Evolutionary conservation across 2,888 invertebrate genomes (phyloP), one percentile per base, ranked within the genome.

Genomic region (Apamea epomidion): DNA sequence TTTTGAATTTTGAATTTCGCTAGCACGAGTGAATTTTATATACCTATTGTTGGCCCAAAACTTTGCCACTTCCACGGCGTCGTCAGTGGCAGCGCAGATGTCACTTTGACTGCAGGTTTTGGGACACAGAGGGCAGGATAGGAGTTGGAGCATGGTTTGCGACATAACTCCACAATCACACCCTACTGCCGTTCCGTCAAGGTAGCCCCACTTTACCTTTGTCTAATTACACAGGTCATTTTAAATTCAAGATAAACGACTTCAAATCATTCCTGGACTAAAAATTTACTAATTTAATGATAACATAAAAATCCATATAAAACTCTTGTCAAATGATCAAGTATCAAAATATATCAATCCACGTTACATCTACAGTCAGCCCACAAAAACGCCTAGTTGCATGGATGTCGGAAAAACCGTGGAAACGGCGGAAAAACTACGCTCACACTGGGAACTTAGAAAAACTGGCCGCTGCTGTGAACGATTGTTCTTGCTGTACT

Each of bases 401-500:
- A 85, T 85, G 83, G 93, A 89, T 88, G 86, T 89, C 74, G 94
- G 96, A 96, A 97, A 97, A 97, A 97, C 95, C 96, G 96, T 97
- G 96, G 97, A 95, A 96, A 96, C 92, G 85, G 89, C 76, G 92
- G 95, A 96, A 96, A 97, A 96, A 96, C 93, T 86, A 74, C 91
- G 92, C 94, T 95, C 96, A 93, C 96, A 96, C 92, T 93, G 92
- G 84, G 88, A 83, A 73, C 68, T 42, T 75, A 86, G 93, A 94
- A 95, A 95, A 95, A 93, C 87, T 85, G 72, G 74, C 78, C 64
- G 74, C 79, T 60, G 79, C 73, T 88, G 88, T 81, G 85, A 87
- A 79, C 77, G 80, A 81, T 81, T 75, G 87, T 88, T 89, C 83
- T 89, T 88, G 58, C 84, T 64, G 32, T 75, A 74, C 78, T 72